Conservation (phyloP, 2,797 vertebrate genomes). For the Centroberyx gerrardi region DNA sequence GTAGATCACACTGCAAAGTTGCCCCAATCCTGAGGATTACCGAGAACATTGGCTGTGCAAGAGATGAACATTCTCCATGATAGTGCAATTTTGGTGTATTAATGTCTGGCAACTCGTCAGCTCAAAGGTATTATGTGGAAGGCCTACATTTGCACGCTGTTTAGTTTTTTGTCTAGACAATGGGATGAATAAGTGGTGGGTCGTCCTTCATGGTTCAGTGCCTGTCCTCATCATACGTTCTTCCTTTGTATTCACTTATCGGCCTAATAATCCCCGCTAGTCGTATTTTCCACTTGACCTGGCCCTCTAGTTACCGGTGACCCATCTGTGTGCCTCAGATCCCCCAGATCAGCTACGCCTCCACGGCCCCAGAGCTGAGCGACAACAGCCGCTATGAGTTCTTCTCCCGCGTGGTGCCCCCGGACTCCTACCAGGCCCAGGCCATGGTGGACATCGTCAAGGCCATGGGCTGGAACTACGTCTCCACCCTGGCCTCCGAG, state of each 20-base stretch:
- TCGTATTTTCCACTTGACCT: slow-evolving; percentile 55
- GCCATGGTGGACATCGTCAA: slow-evolving; percentile 96
- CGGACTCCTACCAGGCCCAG: slow-evolving; percentile 95
- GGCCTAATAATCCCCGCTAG: slow-evolving; percentile 50
- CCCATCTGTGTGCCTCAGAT: slow-evolving; percentile 82
- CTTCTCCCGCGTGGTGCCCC: slow-evolving; percentile 95
- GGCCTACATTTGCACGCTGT: slow-evolving; percentile 3
- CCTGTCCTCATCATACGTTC: slow-evolving; percentile 44
- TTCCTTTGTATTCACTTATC: slow-evolving; percentile 47
- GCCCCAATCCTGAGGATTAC: slow-evolving; percentile 52
- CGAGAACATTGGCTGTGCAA: slow-evolving; percentile 43
- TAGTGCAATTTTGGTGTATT: slow-evolving; percentile 53
- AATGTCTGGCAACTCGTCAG: slow-evolving; percentile 43
- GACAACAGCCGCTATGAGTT: slow-evolving; percentile 94
- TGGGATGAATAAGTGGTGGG: slow-evolving; percentile 51
- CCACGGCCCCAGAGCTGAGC: slow-evolving; percentile 94
- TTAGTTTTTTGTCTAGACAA: slow-evolving; percentile 20
- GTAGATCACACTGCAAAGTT: slow-evolving; percentile 40
- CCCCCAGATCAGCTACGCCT: slow-evolving; percentile 96
- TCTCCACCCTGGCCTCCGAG: slow-evolving; percentile 93
- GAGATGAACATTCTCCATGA: slow-evolving; percentile 44
- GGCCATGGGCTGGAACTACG: slow-evolving; percentile 95
- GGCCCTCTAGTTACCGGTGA: slow-evolving; percentile 48
- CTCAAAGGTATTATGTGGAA: slow-evolving; percentile 2
- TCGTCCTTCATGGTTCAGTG: slow-evolving; percentile 60